A percentile compares a stretch with the other conserved stretches of the same genome.
Conservation (phyloP, 2,797 vertebrate genomes). For the Gymnopithys bicolor region DNA sequence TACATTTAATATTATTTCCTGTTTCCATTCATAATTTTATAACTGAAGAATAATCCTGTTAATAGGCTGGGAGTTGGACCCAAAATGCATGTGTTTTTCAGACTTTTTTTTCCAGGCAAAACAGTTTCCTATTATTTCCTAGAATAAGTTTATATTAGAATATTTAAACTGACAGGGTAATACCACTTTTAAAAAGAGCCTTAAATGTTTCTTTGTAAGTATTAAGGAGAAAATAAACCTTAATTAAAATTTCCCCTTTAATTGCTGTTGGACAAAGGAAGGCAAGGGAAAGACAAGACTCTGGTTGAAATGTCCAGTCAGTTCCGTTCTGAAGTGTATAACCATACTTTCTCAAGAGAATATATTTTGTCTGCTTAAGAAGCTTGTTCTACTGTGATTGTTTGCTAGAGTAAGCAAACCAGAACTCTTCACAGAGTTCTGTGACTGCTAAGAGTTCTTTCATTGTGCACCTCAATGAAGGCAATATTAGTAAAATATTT, state of each 20-base stretch:
- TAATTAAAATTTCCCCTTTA: not conserved
- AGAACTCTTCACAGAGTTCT: not conserved
- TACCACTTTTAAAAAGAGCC: not conserved
- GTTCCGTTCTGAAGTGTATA: not conserved
- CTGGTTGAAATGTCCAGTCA: not conserved
- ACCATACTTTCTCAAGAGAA: not conserved
- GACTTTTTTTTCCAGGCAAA: not conserved
- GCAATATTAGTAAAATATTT: not conserved
- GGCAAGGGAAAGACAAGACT: not conserved
- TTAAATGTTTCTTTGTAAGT: not conserved
- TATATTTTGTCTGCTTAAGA: not conserved
- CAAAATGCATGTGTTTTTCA: not conserved
- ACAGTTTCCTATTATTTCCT: not conserved
- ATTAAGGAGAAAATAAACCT: not conserved
- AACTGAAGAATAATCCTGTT: not conserved
- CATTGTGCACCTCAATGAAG: not conserved
- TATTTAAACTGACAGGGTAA: not conserved
- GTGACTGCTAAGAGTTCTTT: not conserved
- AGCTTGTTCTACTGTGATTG: not conserved
- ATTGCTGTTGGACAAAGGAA: not conserved
- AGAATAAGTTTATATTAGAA: not conserved
- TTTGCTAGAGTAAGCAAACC: not conserved
- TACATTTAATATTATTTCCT: not conserved
- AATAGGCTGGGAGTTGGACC: not conserved
- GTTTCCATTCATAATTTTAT: not conserved